Conservation (phyloP, 2,797 vertebrate species). For the Triplophysa bombifrons region DNA sequence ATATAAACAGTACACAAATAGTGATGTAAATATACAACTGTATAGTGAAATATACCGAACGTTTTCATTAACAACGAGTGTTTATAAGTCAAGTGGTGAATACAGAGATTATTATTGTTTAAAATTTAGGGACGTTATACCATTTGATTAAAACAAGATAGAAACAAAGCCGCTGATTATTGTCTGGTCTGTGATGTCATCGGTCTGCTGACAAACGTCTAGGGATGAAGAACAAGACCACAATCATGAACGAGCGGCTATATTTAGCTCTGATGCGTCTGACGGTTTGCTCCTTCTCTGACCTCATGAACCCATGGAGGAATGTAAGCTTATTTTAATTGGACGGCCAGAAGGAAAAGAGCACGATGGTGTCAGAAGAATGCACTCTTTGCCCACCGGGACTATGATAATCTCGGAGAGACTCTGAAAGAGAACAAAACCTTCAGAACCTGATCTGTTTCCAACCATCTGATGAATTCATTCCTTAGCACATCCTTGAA, state of each 20-base stretch:
- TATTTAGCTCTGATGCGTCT: conserved; percentile 52
- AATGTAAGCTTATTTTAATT: background rate
- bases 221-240: conserved; percentile 34
- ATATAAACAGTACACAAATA: too few relatives aligned
- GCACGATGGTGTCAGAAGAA: background rate
- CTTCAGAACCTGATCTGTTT: too few relatives aligned
- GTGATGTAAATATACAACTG: too few relatives aligned
- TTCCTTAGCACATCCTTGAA: background rate
- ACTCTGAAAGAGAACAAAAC: too few relatives aligned
- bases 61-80: too few relatives aligned
- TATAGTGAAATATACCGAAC: too few relatives aligned
- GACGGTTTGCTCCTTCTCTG: conserved; percentile 33
- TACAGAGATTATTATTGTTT: too few relatives aligned
- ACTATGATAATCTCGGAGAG: too few relatives aligned
- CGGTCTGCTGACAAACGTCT: conserved; percentile 47
- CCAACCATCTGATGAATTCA: background rate
- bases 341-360: conserved; percentile 11
- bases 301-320: conserved; percentile 23
- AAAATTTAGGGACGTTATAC: background rate
- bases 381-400: background rate
- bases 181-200: conserved; percentile 29
- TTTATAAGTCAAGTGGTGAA: too few relatives aligned
- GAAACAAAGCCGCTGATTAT: conserved; percentile 33
- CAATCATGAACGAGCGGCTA: conserved; percentile 28
- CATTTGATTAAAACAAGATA: background rate